Base-by-base conservation (phyloP, 2,888 invertebrate genomes). In the Euphydryas editha region DNA sequence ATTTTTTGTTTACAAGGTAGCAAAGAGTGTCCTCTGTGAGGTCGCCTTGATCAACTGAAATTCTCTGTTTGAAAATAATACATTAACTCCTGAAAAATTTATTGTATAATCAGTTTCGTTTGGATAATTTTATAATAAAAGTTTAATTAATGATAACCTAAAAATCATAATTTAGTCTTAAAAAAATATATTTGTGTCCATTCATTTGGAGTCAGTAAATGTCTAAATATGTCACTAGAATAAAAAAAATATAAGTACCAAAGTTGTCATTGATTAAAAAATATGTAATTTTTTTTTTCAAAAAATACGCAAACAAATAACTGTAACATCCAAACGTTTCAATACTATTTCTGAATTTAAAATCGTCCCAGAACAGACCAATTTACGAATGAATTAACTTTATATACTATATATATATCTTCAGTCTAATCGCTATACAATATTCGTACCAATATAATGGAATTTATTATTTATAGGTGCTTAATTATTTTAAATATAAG, bases 351-450 rank as follows among this genome's bases (percentile, higher is more conserved):
- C 30, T 17, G 36, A 54, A 51, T 24, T 24, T 11, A 36, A 39
- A 55, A 67, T 72, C 73, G 75, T 75, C 76, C 76, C 69, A 66
- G 69, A 65, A 72, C 65, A 76, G 76, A 76, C 76, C 76, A 77
- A 77, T 77, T 77, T 76, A 69, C 61, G 54, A 59, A 30, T 30
- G 30, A 17, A 46, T 55, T 61, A 47, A 58, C 55, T 64, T 80
- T 77, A n/a, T n/a, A n/a, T 69, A 47, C n/a, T 62, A 62, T 39
- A 42, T 51, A 18, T 46, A 10, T 49, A 24, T 51, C 21, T 51
- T 24, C 15, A 24, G 13, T 58, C 42, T 56, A 21, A 67, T 59
- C 49, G 37, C 64, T 67, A 70, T 71, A 69, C 67, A 65, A 73
- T 69, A 67, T 68, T 65, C 63, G 69, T 67, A 72, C 70, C 69